phyloP scores from a whole-genome alignment of 1,140 invertebrate genomes.

The Solenopsis invicta region DNA sequence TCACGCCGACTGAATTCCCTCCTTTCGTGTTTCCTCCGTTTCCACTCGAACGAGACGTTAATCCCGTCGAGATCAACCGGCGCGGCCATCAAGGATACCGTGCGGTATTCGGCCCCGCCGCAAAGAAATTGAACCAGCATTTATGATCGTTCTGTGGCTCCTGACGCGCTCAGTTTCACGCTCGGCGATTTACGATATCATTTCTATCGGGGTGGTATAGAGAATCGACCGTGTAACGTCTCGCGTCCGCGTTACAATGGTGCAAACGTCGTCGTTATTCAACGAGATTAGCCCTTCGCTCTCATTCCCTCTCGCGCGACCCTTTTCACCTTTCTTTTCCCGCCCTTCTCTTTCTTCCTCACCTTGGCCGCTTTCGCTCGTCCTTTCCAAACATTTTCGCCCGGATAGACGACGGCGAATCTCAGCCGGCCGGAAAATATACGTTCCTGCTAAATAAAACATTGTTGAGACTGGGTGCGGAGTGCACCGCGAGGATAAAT shows the following conservation, averaged over 20 bases:
- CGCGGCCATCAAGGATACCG: constrained; percentile 3
- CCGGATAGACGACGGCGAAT: constrained; percentile 58
- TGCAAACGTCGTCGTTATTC: constrained; percentile 53
- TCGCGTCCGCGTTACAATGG: constrained; percentile 17
- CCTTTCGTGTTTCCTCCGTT: neutral
- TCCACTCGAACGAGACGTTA: constrained; percentile 24
- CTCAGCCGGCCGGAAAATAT: constrained; percentile 63
- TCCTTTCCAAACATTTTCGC: constrained; percentile 60
- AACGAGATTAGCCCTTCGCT: constrained; percentile 57
- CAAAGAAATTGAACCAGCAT: constrained; percentile 52
- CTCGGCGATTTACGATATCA: constrained; percentile 52
- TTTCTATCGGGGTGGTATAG: constrained; percentile 25
- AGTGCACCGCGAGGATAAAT: constrained; percentile 60
- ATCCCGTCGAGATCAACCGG: constrained; percentile 32
- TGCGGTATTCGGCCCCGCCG: neutral
- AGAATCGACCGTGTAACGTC: constrained; percentile 25
- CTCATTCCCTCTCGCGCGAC: constrained; percentile 13
- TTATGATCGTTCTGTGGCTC: constrained; percentile 27
- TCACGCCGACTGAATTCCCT: neutral
- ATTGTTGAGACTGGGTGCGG: constrained; percentile 51
- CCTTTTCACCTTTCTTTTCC: neutral
- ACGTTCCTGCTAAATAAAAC: constrained; percentile 64
- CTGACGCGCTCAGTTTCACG: constrained; percentile 9
- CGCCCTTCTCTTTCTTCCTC: neutral
- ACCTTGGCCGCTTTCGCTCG: constrained; percentile 19